Percentiles rank a stretch among this genome's conserved stretches.
These are phyloP conservation scores for Monochamus saltuarius DNA, from an alignment of 1,140 invertebrate genomes.

Conservation along the genomic window DNA sequence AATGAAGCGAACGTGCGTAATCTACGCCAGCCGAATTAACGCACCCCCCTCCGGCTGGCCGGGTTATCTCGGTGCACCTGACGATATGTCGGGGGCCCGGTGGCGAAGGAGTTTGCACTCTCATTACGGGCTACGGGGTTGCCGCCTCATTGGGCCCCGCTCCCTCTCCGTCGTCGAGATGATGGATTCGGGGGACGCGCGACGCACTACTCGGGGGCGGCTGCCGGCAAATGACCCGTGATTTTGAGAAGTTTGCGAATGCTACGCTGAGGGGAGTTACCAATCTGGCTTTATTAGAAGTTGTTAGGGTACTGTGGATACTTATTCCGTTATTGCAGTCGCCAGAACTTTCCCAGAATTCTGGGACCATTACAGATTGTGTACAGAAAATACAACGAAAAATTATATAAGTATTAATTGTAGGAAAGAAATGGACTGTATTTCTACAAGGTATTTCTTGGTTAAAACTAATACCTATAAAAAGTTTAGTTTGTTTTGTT, in stretches of 20 bases:
- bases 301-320: too few species aligned
- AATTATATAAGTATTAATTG: too few species aligned
- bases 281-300: too few species aligned
- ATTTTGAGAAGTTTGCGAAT: constrained; percentile 4
- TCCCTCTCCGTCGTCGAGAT: constrained; percentile 22
- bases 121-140: neutral
- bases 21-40: constrained; percentile 53
- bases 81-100: constrained; percentile 31
- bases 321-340: too few species aligned
- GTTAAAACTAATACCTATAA: too few species aligned
- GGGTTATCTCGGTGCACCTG: constrained; percentile 42
- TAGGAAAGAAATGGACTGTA: too few species aligned
- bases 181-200: constrained; percentile 23
- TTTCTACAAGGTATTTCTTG: too few species aligned
- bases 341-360: too few species aligned
- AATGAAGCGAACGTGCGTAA: constrained; percentile 54
- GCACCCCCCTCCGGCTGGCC: constrained; percentile 33
- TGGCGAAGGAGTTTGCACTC: constrained; percentile 6
- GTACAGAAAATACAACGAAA: too few species aligned
- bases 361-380: too few species aligned
- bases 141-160: constrained; percentile 21
- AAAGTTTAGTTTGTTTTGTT: too few species aligned
- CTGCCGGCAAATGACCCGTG: constrained; percentile 28
- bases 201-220: constrained; percentile 23
- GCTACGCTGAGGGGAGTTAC: too few species aligned